A percentile compares a stretch with the other conserved stretches of the same genome.
Evolutionary conservation across 2,888 invertebrate genomes (phyloP).

Genomic region (Scaptomyza flava): DNA sequence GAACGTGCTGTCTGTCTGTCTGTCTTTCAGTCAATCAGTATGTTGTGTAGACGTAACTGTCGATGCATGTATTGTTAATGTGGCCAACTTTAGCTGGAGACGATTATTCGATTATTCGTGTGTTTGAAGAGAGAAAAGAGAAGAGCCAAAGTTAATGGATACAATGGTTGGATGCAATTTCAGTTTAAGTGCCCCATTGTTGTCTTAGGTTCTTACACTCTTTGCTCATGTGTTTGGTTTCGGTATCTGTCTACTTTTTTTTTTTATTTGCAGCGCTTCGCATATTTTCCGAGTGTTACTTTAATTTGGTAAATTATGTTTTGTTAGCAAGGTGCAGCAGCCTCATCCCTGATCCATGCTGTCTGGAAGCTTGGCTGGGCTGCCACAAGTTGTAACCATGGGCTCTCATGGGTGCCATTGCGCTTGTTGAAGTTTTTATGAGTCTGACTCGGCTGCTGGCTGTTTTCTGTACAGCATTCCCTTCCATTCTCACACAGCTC

Average conservation of each 20-base stretch:
- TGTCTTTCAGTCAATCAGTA: neutral
- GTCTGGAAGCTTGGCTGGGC: conserved; percentile 41
- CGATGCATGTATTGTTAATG: conserved; percentile 3
- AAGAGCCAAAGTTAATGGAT: conserved; percentile 1
- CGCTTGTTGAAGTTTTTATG: conserved; percentile 77
- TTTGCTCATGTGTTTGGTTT: neutral
- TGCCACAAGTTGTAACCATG: conserved; percentile 70
- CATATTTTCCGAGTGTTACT: conserved; percentile 46
- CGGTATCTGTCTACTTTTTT: neutral
- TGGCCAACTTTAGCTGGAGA: neutral
- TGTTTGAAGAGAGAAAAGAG: neutral
- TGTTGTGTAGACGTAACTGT: neutral
- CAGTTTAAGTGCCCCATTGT: neutral
- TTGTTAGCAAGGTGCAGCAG: conserved; percentile 56
- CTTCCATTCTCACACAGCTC: neutral
- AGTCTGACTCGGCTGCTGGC: conserved; percentile 53
- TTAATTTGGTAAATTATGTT: conserved; percentile 72
- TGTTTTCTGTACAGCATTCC: neutral
- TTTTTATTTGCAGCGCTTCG: neutral
- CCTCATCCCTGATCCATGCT: conserved; percentile 3
- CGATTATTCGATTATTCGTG: conserved; percentile 4
- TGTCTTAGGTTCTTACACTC: neutral
- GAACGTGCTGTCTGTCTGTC: neutral
- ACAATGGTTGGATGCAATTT: conserved; percentile 4
- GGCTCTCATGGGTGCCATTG: conserved; percentile 71